Evolutionary conservation across 2,888 invertebrate species (phyloP).

Genomic region (Andrena flavipes): DNA sequence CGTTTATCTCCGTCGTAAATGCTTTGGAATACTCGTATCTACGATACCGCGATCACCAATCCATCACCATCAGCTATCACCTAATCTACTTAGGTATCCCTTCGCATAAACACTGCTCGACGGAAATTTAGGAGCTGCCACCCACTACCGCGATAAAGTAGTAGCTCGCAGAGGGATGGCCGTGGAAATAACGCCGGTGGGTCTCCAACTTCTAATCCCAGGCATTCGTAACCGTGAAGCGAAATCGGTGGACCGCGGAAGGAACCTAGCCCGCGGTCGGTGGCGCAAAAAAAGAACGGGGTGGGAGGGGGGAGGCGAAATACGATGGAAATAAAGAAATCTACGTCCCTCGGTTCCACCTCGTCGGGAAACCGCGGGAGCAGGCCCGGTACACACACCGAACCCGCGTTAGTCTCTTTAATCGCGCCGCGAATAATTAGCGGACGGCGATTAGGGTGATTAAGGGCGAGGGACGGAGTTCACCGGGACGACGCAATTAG

Average conservation of each 20-base stretch:
- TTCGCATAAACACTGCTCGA: background rate
- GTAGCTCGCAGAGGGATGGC: background rate
- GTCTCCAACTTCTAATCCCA: constrained; percentile 9
- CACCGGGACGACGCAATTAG: constrained; percentile 77
- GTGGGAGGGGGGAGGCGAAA: constrained; percentile 39
- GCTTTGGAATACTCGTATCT: background rate
- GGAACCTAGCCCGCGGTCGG: constrained; percentile 9
- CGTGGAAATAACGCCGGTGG: background rate
- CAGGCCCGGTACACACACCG: constrained; percentile 43
- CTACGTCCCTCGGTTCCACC: constrained; percentile 37
- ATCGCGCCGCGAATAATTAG: constrained; percentile 81
- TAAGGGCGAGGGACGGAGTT: constrained; percentile 72
- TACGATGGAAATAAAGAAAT: constrained; percentile 70
- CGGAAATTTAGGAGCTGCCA: background rate
- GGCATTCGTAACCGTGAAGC: background rate
- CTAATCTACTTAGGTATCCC: background rate
- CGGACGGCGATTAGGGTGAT: constrained; percentile 80
- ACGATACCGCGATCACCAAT: background rate
- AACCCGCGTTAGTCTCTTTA: constrained; percentile 77
- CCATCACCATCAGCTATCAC: constrained; percentile 3
- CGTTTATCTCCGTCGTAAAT: too few species aligned
- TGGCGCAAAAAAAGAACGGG: constrained; percentile 16
- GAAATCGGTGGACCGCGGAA: constrained; percentile 4
- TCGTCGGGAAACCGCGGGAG: constrained; percentile 61
- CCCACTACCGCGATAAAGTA: background rate